These are phyloP conservation scores for Gasteruption jaculator DNA, from an alignment of 2,888 invertebrate genomes.

Conservation along the genomic window DNA sequence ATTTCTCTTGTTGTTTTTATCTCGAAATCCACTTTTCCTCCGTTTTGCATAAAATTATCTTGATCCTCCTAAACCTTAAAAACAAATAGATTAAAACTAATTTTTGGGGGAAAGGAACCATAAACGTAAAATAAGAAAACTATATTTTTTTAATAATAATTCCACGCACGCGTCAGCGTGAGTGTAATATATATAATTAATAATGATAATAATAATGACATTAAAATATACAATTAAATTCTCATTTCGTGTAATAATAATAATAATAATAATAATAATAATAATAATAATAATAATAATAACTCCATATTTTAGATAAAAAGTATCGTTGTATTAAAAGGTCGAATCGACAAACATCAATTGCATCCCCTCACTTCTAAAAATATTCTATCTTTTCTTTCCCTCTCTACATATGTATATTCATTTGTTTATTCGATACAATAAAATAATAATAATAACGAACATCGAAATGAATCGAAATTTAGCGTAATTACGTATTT, in stretches of 20 bases:
- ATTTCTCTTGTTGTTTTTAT: background rate
- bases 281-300: no score
- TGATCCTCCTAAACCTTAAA: slow-evolving; percentile 3
- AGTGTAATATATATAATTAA: slow-evolving; percentile 28
- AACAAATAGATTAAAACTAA: slow-evolving; percentile 3
- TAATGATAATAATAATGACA: slow-evolving; percentile 38
- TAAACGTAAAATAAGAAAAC: slow-evolving; percentile 17
- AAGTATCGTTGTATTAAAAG: no score
- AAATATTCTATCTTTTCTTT: no score
- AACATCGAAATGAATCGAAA: no score
- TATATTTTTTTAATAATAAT: slow-evolving; percentile 27
- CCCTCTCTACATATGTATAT: no score
- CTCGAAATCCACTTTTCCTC: slow-evolving; percentile 2
- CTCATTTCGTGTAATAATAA: slow-evolving; percentile 38
- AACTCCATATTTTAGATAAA: no score
- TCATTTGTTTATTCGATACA: no score
- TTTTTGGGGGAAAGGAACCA: slow-evolving; percentile 5
- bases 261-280: no score
- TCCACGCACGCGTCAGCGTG: slow-evolving; percentile 22
- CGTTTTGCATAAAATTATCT: background rate
- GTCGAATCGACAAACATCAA: no score
- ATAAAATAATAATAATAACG: no score
- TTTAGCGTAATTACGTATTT: no score
- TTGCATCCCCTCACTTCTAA: no score
- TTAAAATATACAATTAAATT: slow-evolving; percentile 44